Base-by-base conservation (phyloP, 64 coral and sea anemone genomes). In the Pocillopora damicornis region DNA sequence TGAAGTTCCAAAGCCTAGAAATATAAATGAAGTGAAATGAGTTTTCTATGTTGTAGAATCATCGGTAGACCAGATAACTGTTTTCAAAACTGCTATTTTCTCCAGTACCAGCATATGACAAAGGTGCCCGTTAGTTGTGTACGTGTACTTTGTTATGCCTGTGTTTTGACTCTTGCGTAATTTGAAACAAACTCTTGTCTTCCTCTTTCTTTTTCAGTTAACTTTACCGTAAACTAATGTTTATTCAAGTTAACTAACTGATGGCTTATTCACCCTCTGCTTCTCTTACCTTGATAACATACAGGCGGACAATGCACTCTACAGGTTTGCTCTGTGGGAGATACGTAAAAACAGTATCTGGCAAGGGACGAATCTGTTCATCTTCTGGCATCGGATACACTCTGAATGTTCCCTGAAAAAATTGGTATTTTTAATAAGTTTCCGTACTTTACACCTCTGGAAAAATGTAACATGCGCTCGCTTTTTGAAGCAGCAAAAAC, bases 351-450 rank as follows among this genome's bases (percentile, higher is more conserved):
- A 95, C 20, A 14, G 93, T 99, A 20, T 92, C 88, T 25, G 96
- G 96, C 63, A 99, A 79, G 1, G 87, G 80, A 51, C 71, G 61
- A 9, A 69, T 63, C 36, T 79, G 62, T 61, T 91, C 94, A 15
- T 96, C 94, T 20, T 99, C 90, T 20, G 96, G 93, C 37, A 99
- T 79, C 2, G 93, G 78, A 38, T 99, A 99, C 14, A 99, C 89
- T 60, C 90, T 73, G 61, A 99, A 99, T 13, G 96, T 94, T 65
- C 96, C 96, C 96, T 99, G 57, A 2, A 56, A 62, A 20, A 2
- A 37, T 13, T 20, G n/a, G 20, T 66, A 35, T 37, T 36, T 76
- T 12, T 25, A 13, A 58, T 35, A 35, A 37, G 7, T 51, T 51
- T 2, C 1, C 42, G 7, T 51, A 51, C 42, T 30, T 30, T 7